phyloP scores from a whole-genome alignment of 2,888 invertebrate genomes.

The Ellobium chinense region DNA sequence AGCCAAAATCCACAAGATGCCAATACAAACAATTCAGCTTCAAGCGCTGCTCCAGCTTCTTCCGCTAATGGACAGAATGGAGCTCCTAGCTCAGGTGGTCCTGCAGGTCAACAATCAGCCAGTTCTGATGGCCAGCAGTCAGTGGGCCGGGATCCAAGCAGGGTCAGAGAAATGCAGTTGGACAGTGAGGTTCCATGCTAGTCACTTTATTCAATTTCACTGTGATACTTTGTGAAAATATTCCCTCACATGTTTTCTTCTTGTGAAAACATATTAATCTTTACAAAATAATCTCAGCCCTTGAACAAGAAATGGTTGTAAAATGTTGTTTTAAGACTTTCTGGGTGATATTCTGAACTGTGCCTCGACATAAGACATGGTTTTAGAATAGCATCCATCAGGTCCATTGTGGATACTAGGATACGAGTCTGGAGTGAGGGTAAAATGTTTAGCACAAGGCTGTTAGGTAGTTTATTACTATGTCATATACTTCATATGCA shows the following conservation, averaged over 20 bases:
- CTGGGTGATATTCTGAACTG: too few relatives aligned
- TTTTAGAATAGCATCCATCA: too few relatives aligned
- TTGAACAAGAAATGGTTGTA: too few relatives aligned
- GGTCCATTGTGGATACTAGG: too few relatives aligned
- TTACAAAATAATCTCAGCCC: too few relatives aligned
- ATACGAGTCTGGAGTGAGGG: too few relatives aligned
- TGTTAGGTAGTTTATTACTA: too few relatives aligned
- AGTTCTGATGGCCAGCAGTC: background rate
- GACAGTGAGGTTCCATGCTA: conserved; percentile 71
- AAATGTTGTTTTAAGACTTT: too few relatives aligned
- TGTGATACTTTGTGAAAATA: conserved; percentile 12
- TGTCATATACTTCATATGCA: too few relatives aligned
- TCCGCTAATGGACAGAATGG: background rate
- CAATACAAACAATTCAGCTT: conserved; percentile 26
- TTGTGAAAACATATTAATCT: background rate
- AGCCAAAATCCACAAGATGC: background rate
- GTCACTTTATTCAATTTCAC: conserved; percentile 3
- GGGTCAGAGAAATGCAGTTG: conserved; percentile 71
- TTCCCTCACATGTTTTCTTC: background rate
- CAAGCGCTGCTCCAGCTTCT: background rate
- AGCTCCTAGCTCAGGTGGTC: background rate
- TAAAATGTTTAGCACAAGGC: too few relatives aligned
- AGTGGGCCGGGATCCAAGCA: conserved; percentile 44
- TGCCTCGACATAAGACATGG: too few relatives aligned
- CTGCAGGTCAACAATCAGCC: too few relatives aligned